These are phyloP conservation scores for Parambassis ranga DNA, from an alignment of 2,797 vertebrate species.

Conservation along the genomic window DNA sequence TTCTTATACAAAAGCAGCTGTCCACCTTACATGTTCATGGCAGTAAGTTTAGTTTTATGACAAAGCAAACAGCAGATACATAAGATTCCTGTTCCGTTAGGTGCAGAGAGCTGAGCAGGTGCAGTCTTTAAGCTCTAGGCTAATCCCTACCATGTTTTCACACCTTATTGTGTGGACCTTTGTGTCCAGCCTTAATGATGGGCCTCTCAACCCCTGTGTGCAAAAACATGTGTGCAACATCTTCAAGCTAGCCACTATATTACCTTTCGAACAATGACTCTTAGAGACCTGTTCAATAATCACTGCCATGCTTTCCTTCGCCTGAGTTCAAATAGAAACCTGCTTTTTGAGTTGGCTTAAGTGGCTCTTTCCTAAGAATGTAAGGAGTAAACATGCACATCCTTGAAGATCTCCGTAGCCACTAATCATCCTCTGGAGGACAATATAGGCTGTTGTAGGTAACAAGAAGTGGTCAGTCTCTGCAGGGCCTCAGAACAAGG, in stretches of 20 bases:
- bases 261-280: slow-evolving; percentile 37
- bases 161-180: slow-evolving; percentile 55
- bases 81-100: not conserved
- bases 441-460: slow-evolving; percentile 37
- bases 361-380: slow-evolving; percentile 34
- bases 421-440: slow-evolving; percentile 26
- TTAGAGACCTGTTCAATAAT: slow-evolving; percentile 32
- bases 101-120: slow-evolving; percentile 48
- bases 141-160: slow-evolving; percentile 2
- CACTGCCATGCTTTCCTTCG: slow-evolving; percentile 13
- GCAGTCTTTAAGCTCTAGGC: slow-evolving; percentile 35
- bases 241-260: slow-evolving; percentile 24
- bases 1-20: too few species aligned
- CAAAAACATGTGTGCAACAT: slow-evolving; percentile 47
- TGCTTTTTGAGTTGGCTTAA: slow-evolving; percentile 38
- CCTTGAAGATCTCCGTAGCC: slow-evolving; percentile 36
- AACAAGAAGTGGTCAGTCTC: slow-evolving; percentile 39
- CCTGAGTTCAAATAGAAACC: slow-evolving; percentile 18
- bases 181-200: slow-evolving; percentile 64
- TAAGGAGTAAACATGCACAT: slow-evolving; percentile 41
- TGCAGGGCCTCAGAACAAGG: slow-evolving; percentile 4
- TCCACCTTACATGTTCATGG: too few species aligned
- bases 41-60: too few species aligned
- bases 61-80: too few species aligned
- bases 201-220: slow-evolving; percentile 38